A percentile compares a stretch with the other conserved stretches of the same genome.
These are phyloP conservation scores for Cyanoliseus patagonus DNA, from an alignment of 2,113 vertebrate species.

Conservation along the genomic window DNA sequence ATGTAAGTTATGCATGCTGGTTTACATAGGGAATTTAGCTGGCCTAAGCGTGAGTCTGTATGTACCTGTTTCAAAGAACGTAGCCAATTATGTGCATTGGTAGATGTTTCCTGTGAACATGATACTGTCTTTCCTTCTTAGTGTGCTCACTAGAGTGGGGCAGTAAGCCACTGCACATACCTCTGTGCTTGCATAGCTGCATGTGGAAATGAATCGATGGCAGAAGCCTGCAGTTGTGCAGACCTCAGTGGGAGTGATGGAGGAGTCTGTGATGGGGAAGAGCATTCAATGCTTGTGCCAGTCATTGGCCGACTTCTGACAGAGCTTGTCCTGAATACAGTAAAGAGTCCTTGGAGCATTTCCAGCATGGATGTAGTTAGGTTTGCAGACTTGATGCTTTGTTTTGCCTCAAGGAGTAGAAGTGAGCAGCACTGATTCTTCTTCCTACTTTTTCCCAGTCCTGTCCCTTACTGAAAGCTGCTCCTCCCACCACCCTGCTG, in stretches of 20 bases:
- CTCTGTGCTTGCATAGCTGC: neutral
- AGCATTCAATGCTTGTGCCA: neutral
- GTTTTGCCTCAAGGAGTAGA: neutral
- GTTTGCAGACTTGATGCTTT: neutral
- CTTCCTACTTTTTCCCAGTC: neutral
- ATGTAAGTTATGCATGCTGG: neutral
- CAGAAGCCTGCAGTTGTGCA: neutral
- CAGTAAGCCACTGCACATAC: neutral
- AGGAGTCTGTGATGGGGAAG: neutral
- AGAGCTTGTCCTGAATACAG: rapidly evolving
- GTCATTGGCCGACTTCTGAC: neutral
- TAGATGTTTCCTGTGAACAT: neutral
- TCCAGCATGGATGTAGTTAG: neutral
- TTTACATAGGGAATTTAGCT: neutral
- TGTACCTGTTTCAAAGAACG: neutral
- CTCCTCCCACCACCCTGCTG: neutral
- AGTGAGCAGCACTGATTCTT: neutral
- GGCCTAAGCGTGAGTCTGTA: rapidly evolving
- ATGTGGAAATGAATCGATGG: neutral
- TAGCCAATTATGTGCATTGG: too few relatives aligned
- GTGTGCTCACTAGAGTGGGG: neutral
- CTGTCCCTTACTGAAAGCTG: neutral
- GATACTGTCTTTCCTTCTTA: neutral
- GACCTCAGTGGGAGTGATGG: neutral
- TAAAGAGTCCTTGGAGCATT: neutral